These are phyloP conservation scores for Vanessa tameamea DNA, from an alignment of 1,140 invertebrate genomes.

Conservation along the genomic window DNA sequence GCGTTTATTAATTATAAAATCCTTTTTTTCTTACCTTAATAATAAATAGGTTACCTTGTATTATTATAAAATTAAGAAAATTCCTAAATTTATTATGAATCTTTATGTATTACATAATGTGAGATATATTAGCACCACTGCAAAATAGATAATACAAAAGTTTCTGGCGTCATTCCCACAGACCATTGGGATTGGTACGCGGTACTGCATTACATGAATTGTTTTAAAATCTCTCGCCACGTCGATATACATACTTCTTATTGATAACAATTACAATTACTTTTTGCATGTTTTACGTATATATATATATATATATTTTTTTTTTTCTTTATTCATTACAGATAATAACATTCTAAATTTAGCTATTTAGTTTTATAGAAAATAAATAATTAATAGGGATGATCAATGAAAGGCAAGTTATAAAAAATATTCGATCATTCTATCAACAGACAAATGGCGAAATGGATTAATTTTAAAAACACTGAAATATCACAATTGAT, in stretches of 20 bases:
- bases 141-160: slow-evolving; percentile 21
- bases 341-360: too few relatives aligned
- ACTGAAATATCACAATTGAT: background rate
- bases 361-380: too few relatives aligned
- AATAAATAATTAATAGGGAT: too few relatives aligned
- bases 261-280: slow-evolving; percentile 1
- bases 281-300: background rate
- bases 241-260: background rate
- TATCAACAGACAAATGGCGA: too few relatives aligned
- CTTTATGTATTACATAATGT: background rate
- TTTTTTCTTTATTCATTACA: background rate
- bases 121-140: slow-evolving; percentile 14
- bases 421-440: too few relatives aligned
- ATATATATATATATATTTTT: background rate
- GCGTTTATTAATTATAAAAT: too few relatives aligned
- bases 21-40: too few relatives aligned
- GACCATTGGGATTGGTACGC: slow-evolving; percentile 14
- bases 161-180: slow-evolving; percentile 24
- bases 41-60: too few relatives aligned
- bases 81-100: background rate
- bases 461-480: too few relatives aligned
- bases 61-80: background rate
- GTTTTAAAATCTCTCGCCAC: slow-evolving; percentile 11
- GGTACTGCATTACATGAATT: slow-evolving; percentile 22
- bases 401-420: too few relatives aligned